These are phyloP conservation scores for Morone saxatilis DNA, from an alignment of 2,113 vertebrate species.

Conservation along the genomic window DNA sequence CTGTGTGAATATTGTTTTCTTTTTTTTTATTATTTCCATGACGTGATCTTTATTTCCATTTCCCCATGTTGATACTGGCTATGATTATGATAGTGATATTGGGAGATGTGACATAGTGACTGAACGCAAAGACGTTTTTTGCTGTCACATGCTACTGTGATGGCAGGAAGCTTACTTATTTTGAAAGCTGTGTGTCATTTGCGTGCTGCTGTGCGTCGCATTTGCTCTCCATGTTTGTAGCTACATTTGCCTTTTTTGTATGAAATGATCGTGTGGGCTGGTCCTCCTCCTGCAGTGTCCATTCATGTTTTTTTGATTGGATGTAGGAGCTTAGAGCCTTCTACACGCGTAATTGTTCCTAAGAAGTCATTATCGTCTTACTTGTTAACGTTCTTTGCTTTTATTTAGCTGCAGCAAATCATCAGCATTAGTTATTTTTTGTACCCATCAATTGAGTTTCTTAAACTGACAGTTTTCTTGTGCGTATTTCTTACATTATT, in stretches of 20 bases:
- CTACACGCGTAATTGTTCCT: too few species aligned
- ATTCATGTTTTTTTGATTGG: slow-evolving; percentile 78
- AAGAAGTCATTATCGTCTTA: too few species aligned
- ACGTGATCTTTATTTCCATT: background rate
- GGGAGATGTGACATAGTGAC: slow-evolving; percentile 22
- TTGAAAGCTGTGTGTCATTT: slow-evolving; percentile 23
- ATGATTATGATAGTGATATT: slow-evolving; percentile 16
- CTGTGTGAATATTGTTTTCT: slow-evolving; percentile 10
- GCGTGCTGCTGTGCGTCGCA: slow-evolving; percentile 7
- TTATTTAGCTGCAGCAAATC: slow-evolving; percentile 58
- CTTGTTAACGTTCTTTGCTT: too few species aligned
- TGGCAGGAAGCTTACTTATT: slow-evolving; percentile 13
- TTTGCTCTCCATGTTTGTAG: slow-evolving; percentile 36
- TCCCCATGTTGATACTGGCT: slow-evolving; percentile 14
- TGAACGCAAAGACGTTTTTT: slow-evolving; percentile 28
- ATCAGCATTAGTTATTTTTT: slow-evolving; percentile 25
- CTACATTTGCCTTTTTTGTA: slow-evolving; percentile 28
- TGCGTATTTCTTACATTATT: background rate
- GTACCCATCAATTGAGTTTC: too few species aligned
- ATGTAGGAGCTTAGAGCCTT: too few species aligned
- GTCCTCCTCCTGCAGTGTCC: slow-evolving; percentile 51
- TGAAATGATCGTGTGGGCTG: slow-evolving; percentile 47
- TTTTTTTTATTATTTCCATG: slow-evolving; percentile 1
- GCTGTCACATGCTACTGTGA: slow-evolving; percentile 22
- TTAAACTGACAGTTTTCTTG: too few species aligned